Conservation (phyloP, 2,888 invertebrate genomes). For the Ariolimax columbianus region DNA sequence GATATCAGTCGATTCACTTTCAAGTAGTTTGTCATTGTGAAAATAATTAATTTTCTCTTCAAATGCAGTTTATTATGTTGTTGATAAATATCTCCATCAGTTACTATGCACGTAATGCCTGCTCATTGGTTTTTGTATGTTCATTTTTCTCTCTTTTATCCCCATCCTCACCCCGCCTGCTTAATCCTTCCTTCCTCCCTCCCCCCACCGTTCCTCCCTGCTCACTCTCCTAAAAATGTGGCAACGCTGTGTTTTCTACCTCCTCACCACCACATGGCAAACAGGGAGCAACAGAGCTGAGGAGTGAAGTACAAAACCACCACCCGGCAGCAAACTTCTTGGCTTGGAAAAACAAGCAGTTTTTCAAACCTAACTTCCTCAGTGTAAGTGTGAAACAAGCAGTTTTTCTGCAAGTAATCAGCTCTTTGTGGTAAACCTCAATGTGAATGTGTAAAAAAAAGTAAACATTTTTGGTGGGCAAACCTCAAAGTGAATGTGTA, state of each 20-base stretch:
- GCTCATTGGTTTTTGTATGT: background rate
- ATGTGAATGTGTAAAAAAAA: too few species aligned
- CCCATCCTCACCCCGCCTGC: background rate
- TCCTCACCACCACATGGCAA: background rate
- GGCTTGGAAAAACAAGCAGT: conserved; percentile 76
- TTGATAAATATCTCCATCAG: too few species aligned
- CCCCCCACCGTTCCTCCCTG: too few species aligned
- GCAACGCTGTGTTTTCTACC: background rate
- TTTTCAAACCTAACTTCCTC: conserved; percentile 71
- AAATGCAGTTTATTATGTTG: too few species aligned
- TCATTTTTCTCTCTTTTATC: background rate
- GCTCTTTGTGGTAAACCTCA: too few species aligned
- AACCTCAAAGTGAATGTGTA: too few species aligned
- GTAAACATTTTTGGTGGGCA: too few species aligned
- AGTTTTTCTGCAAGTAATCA: too few species aligned
- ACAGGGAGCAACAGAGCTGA: conserved; percentile 71
- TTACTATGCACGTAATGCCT: background rate
- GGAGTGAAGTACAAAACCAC: conserved; percentile 66
- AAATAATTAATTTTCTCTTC: too few species aligned
- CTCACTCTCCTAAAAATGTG: background rate
- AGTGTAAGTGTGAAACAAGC: conserved; percentile 75
- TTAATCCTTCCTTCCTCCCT: background rate
- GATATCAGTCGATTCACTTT: too few species aligned
- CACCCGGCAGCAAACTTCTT: conserved; percentile 65
- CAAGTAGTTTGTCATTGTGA: too few species aligned